Conservation (phyloP, 2,888 invertebrate genomes). For the Drosophila nr. medialis region DNA sequence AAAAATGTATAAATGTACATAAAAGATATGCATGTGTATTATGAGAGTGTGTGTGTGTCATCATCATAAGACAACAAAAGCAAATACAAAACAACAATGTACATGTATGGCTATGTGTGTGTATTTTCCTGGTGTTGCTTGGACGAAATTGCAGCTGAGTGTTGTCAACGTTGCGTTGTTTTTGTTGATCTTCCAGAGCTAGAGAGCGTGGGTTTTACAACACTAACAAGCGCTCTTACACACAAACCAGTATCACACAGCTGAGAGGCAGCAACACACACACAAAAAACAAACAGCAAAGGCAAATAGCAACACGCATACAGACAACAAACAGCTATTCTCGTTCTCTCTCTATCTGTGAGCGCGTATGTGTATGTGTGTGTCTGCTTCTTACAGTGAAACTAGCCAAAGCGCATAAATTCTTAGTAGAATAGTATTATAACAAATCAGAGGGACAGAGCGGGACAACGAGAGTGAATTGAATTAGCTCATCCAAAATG, state of each 20-base stretch:
- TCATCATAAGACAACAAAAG: constrained; percentile 11
- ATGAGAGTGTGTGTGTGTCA: constrained; percentile 3
- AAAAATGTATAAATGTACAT: constrained; percentile 31
- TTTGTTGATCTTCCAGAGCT: constrained; percentile 68
- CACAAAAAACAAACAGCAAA: constrained; percentile 32
- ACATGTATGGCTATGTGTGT: background rate
- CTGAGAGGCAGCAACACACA: constrained; percentile 52
- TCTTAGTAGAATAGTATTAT: constrained; percentile 30
- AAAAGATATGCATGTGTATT: constrained; percentile 9
- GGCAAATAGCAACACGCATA: constrained; percentile 29
- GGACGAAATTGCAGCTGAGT: constrained; percentile 67
- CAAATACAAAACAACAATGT: constrained; percentile 15
- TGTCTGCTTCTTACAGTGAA: constrained; percentile 39
- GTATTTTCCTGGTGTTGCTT: constrained; percentile 26
- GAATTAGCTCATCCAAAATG: constrained; percentile 56
- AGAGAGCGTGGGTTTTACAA: constrained; percentile 54
- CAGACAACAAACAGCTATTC: background rate
- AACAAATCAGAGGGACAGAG: constrained; percentile 14
- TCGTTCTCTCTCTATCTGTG: background rate
- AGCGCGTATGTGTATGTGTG: background rate
- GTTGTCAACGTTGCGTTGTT: constrained; percentile 46
- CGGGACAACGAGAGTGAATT: constrained; percentile 14
- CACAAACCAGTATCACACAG: constrained; percentile 38
- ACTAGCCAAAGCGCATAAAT: constrained; percentile 28
- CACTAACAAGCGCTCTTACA: constrained; percentile 20